Conservation (phyloP, 92 coral and sea anemone species). For the Actinostola sp. region DNA sequence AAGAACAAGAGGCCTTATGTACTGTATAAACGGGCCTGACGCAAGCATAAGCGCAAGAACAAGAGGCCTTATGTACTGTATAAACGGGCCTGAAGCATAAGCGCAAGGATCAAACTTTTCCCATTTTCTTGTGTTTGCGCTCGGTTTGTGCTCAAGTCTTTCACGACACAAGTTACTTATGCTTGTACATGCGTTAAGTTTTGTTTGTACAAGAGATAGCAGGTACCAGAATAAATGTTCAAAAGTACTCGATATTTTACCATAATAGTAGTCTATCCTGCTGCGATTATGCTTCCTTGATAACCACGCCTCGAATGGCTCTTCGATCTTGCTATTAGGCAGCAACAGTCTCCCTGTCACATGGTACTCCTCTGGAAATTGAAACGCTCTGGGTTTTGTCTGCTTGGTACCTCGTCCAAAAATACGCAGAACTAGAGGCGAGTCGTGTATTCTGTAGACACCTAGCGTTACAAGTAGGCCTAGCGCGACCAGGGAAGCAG, state of each 20-base stretch:
- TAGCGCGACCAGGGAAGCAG: slow-evolving; percentile 14
- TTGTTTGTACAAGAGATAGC: background rate
- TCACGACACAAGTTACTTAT: too few relatives aligned
- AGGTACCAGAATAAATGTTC: slow-evolving; percentile 13
- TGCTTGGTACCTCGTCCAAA: slow-evolving; percentile 32
- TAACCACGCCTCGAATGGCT: slow-evolving; percentile 97
- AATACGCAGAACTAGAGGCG: slow-evolving; percentile 15
- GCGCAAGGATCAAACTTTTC: too few relatives aligned
- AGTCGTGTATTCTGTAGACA: slow-evolving; percentile 19
- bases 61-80: too few relatives aligned
- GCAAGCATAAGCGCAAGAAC: too few relatives aligned
- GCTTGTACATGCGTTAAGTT: too few relatives aligned
- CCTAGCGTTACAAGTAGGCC: slow-evolving; percentile 16
- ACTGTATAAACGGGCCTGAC: too few relatives aligned
- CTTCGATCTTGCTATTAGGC: slow-evolving; percentile 90
- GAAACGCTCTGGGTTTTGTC: slow-evolving; percentile 25
- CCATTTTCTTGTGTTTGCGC: too few relatives aligned
- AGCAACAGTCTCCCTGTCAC: slow-evolving; percentile 82
- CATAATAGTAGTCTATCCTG: slow-evolving; percentile 91
- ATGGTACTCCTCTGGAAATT: slow-evolving; percentile 79
- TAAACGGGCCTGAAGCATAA: too few relatives aligned
- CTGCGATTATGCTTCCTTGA: slow-evolving; percentile 76
- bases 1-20: too few relatives aligned
- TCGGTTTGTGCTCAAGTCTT: too few relatives aligned
- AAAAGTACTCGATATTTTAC: slow-evolving; percentile 28